These are phyloP conservation scores for Condylura cristata DNA, from an alignment of 2,113 vertebrate species.

Conservation along the genomic window DNA sequence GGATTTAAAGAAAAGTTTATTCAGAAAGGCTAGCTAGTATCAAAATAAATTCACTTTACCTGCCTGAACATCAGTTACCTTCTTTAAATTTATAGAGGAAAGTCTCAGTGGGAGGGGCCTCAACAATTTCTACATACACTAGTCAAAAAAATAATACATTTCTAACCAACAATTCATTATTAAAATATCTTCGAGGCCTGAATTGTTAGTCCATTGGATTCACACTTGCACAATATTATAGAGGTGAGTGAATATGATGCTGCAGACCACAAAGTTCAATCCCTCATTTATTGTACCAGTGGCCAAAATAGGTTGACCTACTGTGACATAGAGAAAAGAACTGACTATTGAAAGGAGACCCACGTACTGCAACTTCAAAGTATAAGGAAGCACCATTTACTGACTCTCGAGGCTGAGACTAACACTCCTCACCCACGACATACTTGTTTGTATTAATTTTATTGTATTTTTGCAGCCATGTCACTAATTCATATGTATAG, in stretches of 20 bases:
- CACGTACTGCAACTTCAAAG: neutral
- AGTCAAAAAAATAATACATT: neutral
- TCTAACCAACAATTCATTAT: neutral
- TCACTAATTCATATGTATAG: neutral
- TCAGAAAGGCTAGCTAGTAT: neutral
- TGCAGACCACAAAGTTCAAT: neutral
- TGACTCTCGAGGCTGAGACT: neutral
- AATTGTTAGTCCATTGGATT: neutral
- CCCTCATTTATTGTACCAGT: neutral
- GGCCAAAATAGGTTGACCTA: neutral
- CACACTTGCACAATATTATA: neutral
- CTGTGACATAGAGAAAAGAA: neutral
- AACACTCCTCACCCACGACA: neutral
- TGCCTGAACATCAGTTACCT: neutral
- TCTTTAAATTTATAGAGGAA: slow-evolving; percentile 9
- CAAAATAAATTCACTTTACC: neutral
- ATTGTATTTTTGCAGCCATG: neutral
- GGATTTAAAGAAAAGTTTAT: neutral
- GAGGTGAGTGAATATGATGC: neutral
- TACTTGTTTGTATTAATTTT: neutral
- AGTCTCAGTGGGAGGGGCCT: neutral
- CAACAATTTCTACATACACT: neutral
- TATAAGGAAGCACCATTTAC: neutral
- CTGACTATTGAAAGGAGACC: neutral
- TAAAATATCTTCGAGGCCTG: neutral